Evolutionary conservation across 23 tunicate genomes (phyloP), one percentile per base, ranked within the genome.

Genomic region (Trididemnum clinides): DNA sequence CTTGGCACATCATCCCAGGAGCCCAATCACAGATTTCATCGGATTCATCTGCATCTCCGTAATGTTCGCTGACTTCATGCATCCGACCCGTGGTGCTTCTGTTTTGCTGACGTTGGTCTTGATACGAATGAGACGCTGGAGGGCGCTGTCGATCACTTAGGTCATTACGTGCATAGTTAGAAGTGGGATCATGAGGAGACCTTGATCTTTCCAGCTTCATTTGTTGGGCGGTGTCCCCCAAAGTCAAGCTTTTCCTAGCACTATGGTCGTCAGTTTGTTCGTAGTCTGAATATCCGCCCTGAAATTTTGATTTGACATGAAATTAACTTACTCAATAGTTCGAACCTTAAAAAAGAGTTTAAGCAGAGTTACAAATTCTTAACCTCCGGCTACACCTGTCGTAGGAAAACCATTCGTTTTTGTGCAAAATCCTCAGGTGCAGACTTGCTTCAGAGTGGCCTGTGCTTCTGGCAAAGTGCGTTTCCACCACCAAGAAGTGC

Each of bases 1-100:
- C 96, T 28, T 79, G 32, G 39, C 90, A 85, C 28, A 31, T 33
- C 88, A 73, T 57, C 1, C 82, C 88, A 1, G 76, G 64, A 1
- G 10, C 10, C 87, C 87, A 83, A 2, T 19, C 12, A n/a, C 54
- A 10, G 54, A 10, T 15, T 19, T 19, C 22, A 10, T 59, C 66
- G 3, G 20, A 12, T n/a, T n/a, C n/a, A n/a, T n/a, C n/a, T n/a
- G n/a, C n/a, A n/a, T n/a, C n/a, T n/a, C n/a, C n/a, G n/a, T n/a
- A n/a, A n/a, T n/a, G n/a, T n/a, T n/a, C n/a, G n/a, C n/a, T n/a
- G n/a, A n/a, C n/a, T 74, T 37, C 25, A 35, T 57, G 26, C 10
- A 5, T 23, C 32, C 30, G 10, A 18, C 58, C 58, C 10, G 38
- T 7, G 21, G 6, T 27, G 83, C 15, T 27, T 29, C 65, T 51